Conservation (phyloP, 1,140 invertebrate genomes). For the Agrypnia vestita region DNA sequence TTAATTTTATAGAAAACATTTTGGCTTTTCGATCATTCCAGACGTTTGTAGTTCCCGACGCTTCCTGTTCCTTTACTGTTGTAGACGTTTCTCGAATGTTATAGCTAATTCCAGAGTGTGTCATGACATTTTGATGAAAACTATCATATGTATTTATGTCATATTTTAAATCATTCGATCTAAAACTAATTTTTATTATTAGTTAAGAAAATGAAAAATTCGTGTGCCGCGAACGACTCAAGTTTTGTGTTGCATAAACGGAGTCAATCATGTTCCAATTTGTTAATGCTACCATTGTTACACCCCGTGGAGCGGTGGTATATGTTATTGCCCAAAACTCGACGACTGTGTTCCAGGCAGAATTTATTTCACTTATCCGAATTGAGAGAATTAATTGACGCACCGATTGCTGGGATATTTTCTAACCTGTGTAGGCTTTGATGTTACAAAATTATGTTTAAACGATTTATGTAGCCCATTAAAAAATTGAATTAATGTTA, state of each 20-base stretch:
- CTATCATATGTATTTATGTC: too few species aligned
- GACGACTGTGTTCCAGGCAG: background rate
- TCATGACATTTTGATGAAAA: too few species aligned
- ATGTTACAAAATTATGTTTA: background rate
- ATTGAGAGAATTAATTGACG: background rate
- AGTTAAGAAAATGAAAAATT: background rate
- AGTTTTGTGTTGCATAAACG: slow-evolving; percentile 18
- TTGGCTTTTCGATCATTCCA: too few species aligned
- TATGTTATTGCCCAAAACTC: background rate
- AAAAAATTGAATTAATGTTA: too few species aligned
- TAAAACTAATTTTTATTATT: too few species aligned
- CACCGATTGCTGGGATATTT: background rate
- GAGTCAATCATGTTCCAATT: slow-evolving; percentile 17
- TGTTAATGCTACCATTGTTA: slow-evolving; percentile 26
- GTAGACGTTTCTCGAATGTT: too few species aligned
- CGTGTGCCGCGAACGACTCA: slow-evolving; percentile 14
- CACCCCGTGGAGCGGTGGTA: slow-evolving; percentile 27
- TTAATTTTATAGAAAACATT: too few species aligned
- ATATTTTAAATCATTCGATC: too few species aligned
- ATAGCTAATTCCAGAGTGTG: too few species aligned
- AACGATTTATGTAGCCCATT: too few species aligned
- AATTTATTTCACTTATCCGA: slow-evolving; percentile 2
- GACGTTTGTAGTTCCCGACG: too few species aligned
- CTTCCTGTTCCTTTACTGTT: too few species aligned
- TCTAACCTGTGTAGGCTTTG: background rate